These are phyloP conservation scores for Tetramorium alpestre DNA, from an alignment of 1,140 invertebrate genomes.

Conservation along the genomic window DNA sequence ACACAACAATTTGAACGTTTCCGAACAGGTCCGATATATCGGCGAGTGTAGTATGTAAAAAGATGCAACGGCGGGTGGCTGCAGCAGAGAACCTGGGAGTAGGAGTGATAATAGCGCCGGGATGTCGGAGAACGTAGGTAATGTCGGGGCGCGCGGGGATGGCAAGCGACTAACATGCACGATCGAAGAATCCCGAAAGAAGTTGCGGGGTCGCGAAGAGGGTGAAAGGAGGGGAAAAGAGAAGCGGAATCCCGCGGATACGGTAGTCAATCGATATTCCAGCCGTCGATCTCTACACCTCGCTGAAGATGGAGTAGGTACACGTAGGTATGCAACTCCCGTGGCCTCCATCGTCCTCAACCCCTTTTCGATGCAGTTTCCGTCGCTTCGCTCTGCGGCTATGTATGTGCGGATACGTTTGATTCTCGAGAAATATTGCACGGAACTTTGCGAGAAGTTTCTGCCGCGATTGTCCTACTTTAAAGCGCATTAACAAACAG, in stretches of 20 bases:
- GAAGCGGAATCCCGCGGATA: slow-evolving; percentile 48
- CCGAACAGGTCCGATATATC: not conserved
- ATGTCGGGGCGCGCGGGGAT: not conserved
- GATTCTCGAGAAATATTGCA: slow-evolving; percentile 27
- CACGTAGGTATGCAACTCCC: slow-evolving; percentile 65
- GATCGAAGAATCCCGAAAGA: slow-evolving; percentile 65
- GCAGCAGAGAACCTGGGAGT: not conserved
- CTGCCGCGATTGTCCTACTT: slow-evolving; percentile 19
- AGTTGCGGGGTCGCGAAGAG: not conserved
- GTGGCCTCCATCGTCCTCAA: slow-evolving; percentile 42
- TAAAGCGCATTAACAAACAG: slow-evolving; percentile 9
- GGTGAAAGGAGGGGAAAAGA: not conserved
- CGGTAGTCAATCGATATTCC: slow-evolving; percentile 73
- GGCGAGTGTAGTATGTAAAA: slow-evolving; percentile 2
- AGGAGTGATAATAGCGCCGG: slow-evolving; percentile 70
- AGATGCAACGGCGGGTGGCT: not conserved
- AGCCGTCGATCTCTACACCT: slow-evolving; percentile 67
- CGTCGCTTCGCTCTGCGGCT: slow-evolving; percentile 1
- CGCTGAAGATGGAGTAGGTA: slow-evolving; percentile 67
- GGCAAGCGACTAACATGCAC: slow-evolving; percentile 63
- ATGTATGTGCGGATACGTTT: slow-evolving; percentile 26
- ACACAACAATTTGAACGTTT: slow-evolving; percentile 33
- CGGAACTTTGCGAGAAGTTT: slow-evolving; percentile 26
- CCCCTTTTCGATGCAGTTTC: slow-evolving; percentile 13
- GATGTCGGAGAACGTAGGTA: slow-evolving; percentile 54